These are phyloP conservation scores for Apostichopus parvimensis DNA, from an alignment of 35 echinoderm and acorn worm species.

Conservation along the genomic window DNA sequence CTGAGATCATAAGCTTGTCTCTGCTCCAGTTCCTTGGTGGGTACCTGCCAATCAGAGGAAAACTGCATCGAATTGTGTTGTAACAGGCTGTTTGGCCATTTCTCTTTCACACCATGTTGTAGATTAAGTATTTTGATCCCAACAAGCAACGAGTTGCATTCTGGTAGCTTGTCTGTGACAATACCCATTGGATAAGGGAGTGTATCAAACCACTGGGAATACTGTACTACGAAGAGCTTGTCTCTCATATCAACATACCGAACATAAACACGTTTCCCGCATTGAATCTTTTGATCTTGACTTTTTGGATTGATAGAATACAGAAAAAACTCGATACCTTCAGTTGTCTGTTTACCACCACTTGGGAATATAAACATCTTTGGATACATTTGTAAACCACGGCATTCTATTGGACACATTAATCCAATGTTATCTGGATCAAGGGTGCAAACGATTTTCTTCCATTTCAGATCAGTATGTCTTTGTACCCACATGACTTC, in stretches of 20 bases:
- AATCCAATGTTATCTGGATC: conserved; percentile 23
- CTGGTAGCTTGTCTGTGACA: background rate
- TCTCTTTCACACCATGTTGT: conserved; percentile 69
- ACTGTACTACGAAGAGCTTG: conserved; percentile 16
- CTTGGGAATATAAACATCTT: conserved; percentile 22
- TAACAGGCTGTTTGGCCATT: conserved; percentile 1
- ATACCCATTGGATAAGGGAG: conserved; percentile 34
- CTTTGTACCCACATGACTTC: conserved; percentile 11
- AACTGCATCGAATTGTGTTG: background rate
- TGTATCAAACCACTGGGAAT: background rate
- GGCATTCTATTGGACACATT: conserved; percentile 17
- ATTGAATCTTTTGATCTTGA: background rate
- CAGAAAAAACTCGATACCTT: background rate
- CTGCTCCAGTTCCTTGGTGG: conserved; percentile 44
- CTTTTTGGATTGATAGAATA: conserved; percentile 16
- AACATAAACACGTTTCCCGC: background rate
- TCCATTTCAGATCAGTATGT: conserved; percentile 22
- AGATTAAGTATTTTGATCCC: conserved; percentile 66
- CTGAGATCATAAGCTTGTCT: conserved; percentile 46
- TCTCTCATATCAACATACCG: background rate
- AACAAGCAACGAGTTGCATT: background rate
- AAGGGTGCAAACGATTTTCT: conserved; percentile 9
- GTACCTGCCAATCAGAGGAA: conserved; percentile 61
- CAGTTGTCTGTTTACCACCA: background rate
- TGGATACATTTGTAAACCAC: background rate